Percentiles rank a stretch among this genome's conserved stretches.
Evolutionary conservation across 2,797 vertebrate species (phyloP).

Genomic region (Glossophaga mutica): DNA sequence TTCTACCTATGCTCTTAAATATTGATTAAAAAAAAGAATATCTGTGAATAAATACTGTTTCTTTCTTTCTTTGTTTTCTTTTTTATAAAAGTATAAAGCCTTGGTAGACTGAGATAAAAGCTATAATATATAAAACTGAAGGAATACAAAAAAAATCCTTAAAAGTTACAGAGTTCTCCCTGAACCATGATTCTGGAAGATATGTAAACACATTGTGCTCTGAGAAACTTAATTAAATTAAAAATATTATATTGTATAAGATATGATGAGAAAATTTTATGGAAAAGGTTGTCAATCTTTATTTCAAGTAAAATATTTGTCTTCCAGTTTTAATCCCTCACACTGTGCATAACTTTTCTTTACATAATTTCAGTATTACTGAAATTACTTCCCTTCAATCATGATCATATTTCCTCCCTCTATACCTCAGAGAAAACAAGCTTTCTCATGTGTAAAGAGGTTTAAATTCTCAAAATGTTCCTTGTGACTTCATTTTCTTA

Average conservation of each 20-base stretch:
- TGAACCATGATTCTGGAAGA: not conserved
- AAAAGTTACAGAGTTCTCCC: not conserved
- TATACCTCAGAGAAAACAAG: not conserved
- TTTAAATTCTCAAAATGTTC: conserved; percentile 32
- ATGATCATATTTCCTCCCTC: not conserved
- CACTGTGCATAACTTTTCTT: not conserved
- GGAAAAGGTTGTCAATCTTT: not conserved
- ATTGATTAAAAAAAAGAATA: not conserved
- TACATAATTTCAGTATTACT: not conserved
- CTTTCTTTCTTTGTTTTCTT: not conserved
- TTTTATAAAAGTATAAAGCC: not conserved
- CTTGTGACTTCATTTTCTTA: not conserved
- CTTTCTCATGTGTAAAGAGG: not conserved
- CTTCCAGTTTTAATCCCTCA: not conserved
- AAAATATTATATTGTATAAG: not conserved
- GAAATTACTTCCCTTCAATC: not conserved
- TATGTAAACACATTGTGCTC: not conserved
- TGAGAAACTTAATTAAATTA: not conserved
- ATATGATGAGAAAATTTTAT: not conserved
- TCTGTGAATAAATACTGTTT: not conserved
- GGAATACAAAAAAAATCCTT: not conserved
- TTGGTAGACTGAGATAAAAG: not conserved
- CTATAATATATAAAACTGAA: not conserved
- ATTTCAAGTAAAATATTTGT: not conserved
- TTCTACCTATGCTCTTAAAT: not conserved